Conservation (phyloP, 1,140 invertebrate genomes). For the Tetramorium parvispinum region DNA sequence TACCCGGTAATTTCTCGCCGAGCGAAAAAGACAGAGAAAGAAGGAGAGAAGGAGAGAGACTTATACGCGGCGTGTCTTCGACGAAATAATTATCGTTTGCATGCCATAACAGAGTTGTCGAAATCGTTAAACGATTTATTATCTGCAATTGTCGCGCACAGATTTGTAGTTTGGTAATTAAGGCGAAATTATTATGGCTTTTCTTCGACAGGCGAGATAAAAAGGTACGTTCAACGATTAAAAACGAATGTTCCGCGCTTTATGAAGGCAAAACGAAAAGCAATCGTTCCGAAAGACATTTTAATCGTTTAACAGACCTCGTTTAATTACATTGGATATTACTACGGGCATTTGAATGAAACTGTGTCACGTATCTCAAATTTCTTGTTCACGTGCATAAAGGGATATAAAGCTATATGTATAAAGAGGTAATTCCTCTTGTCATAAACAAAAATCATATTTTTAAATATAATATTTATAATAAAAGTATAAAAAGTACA, state of each 20-base stretch:
- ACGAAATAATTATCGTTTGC: slow-evolving; percentile 55
- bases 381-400: background rate
- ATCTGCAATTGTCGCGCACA: background rate
- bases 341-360: background rate
- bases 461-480: too few relatives aligned
- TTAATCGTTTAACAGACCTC: slow-evolving; percentile 9
- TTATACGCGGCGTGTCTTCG: slow-evolving; percentile 26
- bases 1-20: slow-evolving; percentile 9
- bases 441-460: background rate
- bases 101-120: background rate
- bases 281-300: background rate
- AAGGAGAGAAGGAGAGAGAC: background rate
- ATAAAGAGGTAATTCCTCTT: background rate
- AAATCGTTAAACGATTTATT: slow-evolving; percentile 29
- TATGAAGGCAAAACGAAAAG: background rate
- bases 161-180: slow-evolving; percentile 6
- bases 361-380: background rate
- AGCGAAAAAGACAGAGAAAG: background rate
- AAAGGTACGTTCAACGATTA: background rate
- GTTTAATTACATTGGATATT: background rate
- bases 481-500: too few relatives aligned
- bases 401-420: background rate
- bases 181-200: background rate
- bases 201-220: too few relatives aligned
- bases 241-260: slow-evolving; percentile 9